phyloP scores from a whole-genome alignment of 2,888 invertebrate species.

The Margaritifera margaritifera region DNA sequence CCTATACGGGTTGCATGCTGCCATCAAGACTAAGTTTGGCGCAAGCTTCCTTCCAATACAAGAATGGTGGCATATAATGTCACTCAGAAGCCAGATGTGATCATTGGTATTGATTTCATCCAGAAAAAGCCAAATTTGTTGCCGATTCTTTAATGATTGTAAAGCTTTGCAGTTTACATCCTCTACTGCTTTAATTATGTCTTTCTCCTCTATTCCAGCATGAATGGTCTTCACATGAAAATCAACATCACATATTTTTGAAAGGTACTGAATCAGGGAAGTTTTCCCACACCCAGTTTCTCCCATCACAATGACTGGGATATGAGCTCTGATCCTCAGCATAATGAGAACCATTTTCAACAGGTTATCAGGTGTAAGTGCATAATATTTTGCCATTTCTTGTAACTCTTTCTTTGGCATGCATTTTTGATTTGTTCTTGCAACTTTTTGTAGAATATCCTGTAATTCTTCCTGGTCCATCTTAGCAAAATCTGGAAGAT shows the following conservation, averaged over 20 bases:
- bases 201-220: constrained; percentile 41
- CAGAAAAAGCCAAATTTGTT: constrained; percentile 47
- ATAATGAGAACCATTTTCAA: constrained; percentile 54
- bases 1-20: constrained; percentile 56
- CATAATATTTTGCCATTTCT: constrained; percentile 35
- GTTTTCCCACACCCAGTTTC: constrained; percentile 63
- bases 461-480: constrained; percentile 31
- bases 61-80: constrained; percentile 44
- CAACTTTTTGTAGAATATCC: constrained; percentile 29
- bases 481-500: constrained; percentile 24
- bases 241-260: constrained; percentile 39
- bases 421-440: constrained; percentile 23
- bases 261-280: constrained; percentile 47
- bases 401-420: constrained; percentile 6
- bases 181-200: constrained; percentile 24
- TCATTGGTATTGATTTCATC: constrained; percentile 59
- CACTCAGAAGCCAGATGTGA: constrained; percentile 43
- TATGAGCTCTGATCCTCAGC: constrained; percentile 38
- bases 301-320: constrained; percentile 58
- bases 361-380: constrained; percentile 54
- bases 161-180: constrained; percentile 22
- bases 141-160: not conserved
- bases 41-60: constrained; percentile 34
- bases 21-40: constrained; percentile 46
- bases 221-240: constrained; percentile 50